Base-by-base conservation (phyloP, 1,140 invertebrate genomes). In the Bombus soroeensis region DNA sequence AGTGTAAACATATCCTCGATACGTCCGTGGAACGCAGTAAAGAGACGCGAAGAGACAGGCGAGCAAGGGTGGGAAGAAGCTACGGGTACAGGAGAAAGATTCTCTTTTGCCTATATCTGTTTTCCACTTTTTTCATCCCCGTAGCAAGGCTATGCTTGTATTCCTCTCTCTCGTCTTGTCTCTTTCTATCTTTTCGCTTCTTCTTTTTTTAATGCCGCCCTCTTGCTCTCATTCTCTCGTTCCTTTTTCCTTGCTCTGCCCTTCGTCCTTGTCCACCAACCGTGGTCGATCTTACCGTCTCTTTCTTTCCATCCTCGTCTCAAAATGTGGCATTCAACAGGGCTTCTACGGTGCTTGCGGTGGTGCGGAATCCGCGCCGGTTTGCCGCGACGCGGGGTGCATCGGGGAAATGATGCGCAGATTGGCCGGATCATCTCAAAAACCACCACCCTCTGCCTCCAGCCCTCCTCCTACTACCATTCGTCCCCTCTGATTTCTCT, bases 391-490 rank as follows among this genome's bases (percentile, higher is more conserved):
- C 88, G 90, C 83, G 72, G 81, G 90, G 83, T 76, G 87, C 84
- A 90, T 92, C 89, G 93, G 94, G 94, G 93, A 94, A 95, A 94
- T 95, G 94, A 95, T 95, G 94, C 94, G 94, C 94, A 95, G 94
- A 95, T 95, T 95, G 94, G 94, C 94, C 93, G 93, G 94, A 95
- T 95, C 94, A 95, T 95, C 94, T 95, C 93, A 94, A 95, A 95
- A 95, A 95, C 92, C 94, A 92, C 91, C 93, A 84, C 89, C 85
- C 85, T 88, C 89, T 87, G 89, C 87, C 87, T 86, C 85, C 84
- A 75, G 72, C 87, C 90, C 88, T 86, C 90, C 88, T 87, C 89
- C 85, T 80, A 64, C 86, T 66, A 43, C 59, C 64, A 34, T 74
- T 64, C 84, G 68, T 87, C 88, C 83, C 88, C 78, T 53, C 71